Base-by-base conservation (phyloP, 2,888 invertebrate species). In the Blomia tropicalis region DNA sequence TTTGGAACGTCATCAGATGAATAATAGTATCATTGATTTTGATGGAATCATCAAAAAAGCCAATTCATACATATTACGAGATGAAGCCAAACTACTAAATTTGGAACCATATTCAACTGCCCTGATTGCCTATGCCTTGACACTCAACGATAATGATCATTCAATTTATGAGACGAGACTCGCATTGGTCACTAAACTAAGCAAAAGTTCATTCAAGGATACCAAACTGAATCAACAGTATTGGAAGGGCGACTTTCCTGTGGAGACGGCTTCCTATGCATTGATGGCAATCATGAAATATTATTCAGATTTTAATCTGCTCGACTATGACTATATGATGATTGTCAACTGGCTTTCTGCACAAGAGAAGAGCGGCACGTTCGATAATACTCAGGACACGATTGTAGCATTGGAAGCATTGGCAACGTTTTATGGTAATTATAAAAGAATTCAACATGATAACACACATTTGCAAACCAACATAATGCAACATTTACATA, bases 321-420 rank as follows among this genome's bases (percentile, higher is more conserved):
- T 17, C 2, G 23, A 22, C 29, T 4, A 11, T 7, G 60, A 60
- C n/a, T 64, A 67, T 5, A 61, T 66, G 11, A 63, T 69, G 5
- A 66, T 71, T 22, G 68, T 70, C 4, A 70, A 69, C 58, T 71
- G 69, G 69, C 66, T 71, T 5, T 68, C 67, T 25, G 63, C 69
- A n/a, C 66, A 68, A 30, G 71, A 73, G 56, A 69, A 71, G 4
- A 67, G 70, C 43, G 75, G 75, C 17, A 72, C 73, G 11, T 75
- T 72, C 66, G 64, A 69, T 19, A 66, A 66, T 3, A 67, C 69
- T 30, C 70, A 74, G 71, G 73, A 73, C 63, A 73, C 73, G 1
- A 71, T 72, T 22, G 68, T 74, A 23, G 73, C 71, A 4, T 68
- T 74, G 1, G 72, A 73, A 56, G 73, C 74, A 3, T 60, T 74